Evolutionary conservation across 2,888 invertebrate genomes (phyloP).

Genomic region (Scelioninae gen. 1): DNA sequence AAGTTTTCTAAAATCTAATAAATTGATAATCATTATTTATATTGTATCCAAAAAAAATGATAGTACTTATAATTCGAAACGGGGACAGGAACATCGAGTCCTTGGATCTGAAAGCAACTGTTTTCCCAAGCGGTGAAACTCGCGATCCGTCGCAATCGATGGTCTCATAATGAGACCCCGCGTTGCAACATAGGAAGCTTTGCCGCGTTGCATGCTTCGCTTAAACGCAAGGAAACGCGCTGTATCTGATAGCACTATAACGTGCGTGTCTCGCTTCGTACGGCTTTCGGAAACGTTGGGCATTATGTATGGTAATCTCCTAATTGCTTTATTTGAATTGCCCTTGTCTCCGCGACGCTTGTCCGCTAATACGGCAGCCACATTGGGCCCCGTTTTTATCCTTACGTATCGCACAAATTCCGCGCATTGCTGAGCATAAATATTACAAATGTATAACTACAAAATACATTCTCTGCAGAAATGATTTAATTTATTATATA

Average conservation of each 20-base stretch:
- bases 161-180: conserved; percentile 72
- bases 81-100: conserved; percentile 50
- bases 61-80: conserved; percentile 4
- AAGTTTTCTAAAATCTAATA: too few relatives aligned
- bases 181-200: conserved; percentile 75
- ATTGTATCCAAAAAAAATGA: background rate
- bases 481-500: too few relatives aligned
- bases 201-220: conserved; percentile 76
- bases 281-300: conserved; percentile 78
- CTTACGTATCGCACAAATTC: conserved; percentile 21
- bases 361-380: conserved; percentile 42
- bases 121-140: conserved; percentile 73
- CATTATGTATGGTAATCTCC: conserved; percentile 79
- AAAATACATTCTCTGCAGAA: too few relatives aligned
- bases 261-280: conserved; percentile 75
- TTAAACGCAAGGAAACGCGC: conserved; percentile 78
- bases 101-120: conserved; percentile 64
- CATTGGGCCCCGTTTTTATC: conserved; percentile 46
- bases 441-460: too few relatives aligned
- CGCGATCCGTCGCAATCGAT: conserved; percentile 67
- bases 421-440: conserved; percentile 19
- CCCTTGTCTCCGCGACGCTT: conserved; percentile 51
- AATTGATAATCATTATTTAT: too few relatives aligned
- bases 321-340: conserved; percentile 81
- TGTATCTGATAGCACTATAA: conserved; percentile 77